These are phyloP conservation scores for Morpho helenor DNA, from an alignment of 2,888 invertebrate species.

Conservation along the genomic window DNA sequence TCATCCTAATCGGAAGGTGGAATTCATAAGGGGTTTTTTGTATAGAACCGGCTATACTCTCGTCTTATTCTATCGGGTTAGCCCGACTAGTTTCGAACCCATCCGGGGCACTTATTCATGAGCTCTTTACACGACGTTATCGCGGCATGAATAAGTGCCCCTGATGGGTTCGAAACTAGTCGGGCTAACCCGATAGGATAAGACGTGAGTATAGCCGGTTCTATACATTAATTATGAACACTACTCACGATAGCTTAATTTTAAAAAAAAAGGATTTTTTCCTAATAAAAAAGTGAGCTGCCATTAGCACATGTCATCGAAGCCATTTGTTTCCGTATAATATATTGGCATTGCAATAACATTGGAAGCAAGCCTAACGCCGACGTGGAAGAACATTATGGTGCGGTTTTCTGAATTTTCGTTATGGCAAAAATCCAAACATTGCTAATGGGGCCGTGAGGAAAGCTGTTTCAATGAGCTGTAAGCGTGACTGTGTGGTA, in stretches of 20 bases:
- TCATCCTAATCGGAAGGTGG: no score
- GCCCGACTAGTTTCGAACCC: no score
- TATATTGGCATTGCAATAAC: conserved; percentile 23
- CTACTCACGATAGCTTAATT: no score
- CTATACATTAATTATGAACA: conserved; percentile 16
- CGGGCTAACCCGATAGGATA: no score
- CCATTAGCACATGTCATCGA: conserved; percentile 18
- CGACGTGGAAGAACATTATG: conserved; percentile 18
- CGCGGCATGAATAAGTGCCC: no score
- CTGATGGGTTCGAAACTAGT: no score
- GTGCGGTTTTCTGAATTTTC: conserved; percentile 32
- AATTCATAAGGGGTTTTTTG: no score
- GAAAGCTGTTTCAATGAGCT: conserved; percentile 34
- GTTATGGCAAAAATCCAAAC: conserved; percentile 38
- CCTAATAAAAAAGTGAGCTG: conserved; percentile 5
- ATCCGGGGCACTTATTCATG: no score
- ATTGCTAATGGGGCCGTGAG: conserved; percentile 36
- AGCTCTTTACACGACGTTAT: no score
- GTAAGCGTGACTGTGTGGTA: conserved; percentile 23
- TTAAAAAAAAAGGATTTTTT: no score
- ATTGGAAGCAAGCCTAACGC: conserved; percentile 16
- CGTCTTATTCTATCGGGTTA: no score
- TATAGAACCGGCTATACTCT: no score
- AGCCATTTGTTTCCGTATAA: conserved; percentile 20
- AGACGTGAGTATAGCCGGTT: conserved; percentile 10